These are phyloP conservation scores for Acheta domesticus DNA, from an alignment of 2,888 invertebrate species.

Conservation along the genomic window DNA sequence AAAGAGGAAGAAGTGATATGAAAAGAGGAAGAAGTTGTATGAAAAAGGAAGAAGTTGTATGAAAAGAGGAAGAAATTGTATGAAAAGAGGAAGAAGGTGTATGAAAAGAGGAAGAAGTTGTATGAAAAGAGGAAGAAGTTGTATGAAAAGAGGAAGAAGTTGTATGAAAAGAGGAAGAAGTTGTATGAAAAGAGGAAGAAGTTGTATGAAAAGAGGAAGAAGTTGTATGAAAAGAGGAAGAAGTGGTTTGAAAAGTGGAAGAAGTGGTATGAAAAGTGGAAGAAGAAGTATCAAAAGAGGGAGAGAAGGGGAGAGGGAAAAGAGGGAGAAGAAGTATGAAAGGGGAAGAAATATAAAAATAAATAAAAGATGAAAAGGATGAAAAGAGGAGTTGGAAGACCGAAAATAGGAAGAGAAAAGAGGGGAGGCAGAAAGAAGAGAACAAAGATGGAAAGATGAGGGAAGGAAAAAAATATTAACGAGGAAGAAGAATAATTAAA, in stretches of 20 bases:
- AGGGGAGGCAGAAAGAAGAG: background rate
- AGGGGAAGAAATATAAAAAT: background rate
- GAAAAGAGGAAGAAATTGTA: background rate
- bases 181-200: too few species aligned
- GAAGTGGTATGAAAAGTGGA: too few species aligned
- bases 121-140: background rate
- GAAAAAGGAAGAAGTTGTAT: background rate
- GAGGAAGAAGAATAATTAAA: background rate
- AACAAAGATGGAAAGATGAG: background rate
- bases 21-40: too few species aligned
- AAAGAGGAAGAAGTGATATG: too few species aligned
- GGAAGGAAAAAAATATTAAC: background rate
- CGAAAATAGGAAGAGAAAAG: background rate
- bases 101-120: background rate
- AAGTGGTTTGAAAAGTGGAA: too few species aligned
- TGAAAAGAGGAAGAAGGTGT: background rate
- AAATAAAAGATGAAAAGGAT: background rate
- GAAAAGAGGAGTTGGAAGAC: background rate
- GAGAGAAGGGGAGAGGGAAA: background rate
- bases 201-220: too few species aligned
- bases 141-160: background rate
- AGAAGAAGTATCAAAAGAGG: too few species aligned
- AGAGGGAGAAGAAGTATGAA: background rate
- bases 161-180: too few species aligned
- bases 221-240: too few species aligned